These are phyloP conservation scores for Nysson spinosus DNA, from an alignment of 2,888 invertebrate genomes.

Conservation along the genomic window DNA sequence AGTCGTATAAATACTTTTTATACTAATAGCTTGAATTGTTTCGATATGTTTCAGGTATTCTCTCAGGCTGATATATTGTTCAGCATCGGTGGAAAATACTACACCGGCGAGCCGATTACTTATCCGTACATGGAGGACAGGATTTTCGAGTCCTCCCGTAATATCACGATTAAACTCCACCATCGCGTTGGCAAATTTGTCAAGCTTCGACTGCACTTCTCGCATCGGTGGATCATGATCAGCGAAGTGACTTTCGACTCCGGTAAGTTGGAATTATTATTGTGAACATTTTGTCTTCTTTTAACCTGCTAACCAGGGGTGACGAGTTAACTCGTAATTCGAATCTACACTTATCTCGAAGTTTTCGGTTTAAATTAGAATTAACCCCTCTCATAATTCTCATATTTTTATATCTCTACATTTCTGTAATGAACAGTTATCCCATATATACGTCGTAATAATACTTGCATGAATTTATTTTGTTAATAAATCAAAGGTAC, in stretches of 20 bases:
- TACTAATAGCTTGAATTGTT: neutral
- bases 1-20: no score
- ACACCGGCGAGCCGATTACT: slow-evolving; percentile 86
- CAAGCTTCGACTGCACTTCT: slow-evolving; percentile 87
- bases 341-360: no score
- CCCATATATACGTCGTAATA: no score
- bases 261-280: slow-evolving; percentile 79
- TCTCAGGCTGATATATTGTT: slow-evolving; percentile 87
- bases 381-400: no score
- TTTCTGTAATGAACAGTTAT: no score
- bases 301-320: no score
- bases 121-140: slow-evolving; percentile 86
- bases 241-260: slow-evolving; percentile 94
- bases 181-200: slow-evolving; percentile 90
- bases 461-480: no score
- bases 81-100: slow-evolving; percentile 89
- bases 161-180: slow-evolving; percentile 89
- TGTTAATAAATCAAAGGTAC: no score
- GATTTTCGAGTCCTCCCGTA: slow-evolving; percentile 88
- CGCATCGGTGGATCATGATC: slow-evolving; percentile 91
- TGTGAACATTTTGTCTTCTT: no score
- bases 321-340: no score
- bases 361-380: no score
- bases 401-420: no score
- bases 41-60: slow-evolving; percentile 82